Base-by-base conservation (phyloP, 2,113 vertebrate genomes). In the Gallinago undulata region DNA sequence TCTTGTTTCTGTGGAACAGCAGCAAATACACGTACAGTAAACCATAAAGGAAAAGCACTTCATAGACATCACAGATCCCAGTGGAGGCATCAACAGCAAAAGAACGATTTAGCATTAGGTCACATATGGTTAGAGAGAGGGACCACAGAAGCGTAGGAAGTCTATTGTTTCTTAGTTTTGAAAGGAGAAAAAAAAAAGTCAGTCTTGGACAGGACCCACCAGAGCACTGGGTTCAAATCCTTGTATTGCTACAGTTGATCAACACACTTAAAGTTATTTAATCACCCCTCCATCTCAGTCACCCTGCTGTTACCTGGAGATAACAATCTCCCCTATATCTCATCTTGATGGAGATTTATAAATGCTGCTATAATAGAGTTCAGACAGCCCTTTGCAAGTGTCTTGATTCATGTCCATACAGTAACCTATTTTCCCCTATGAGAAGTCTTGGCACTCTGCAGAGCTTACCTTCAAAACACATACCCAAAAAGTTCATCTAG, bases 1-100 rank as follows among this genome's bases (percentile, higher is more conserved):
- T 90, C 89, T 84, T 87, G 82, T 85, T 95, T 93, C 84, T 88
- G 74, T 2, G 39, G 51, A 96, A 62, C 24, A 69, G 77, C 77
- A 95, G 63, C 85, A 94, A 95, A 84, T 23, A 37, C 35, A 14
- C 56, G 48, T 77, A 74, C 67, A 33, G 59, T 51, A 64, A 92
- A 78, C 66, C 59, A 45, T 60, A 75, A 87, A 6, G 56, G 89
- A 96, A 96, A 82, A 87, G 75, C 69, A 73, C 48, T 37, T 86
- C 28, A 19, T 23, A 39, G 68, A 28, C 76, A 66, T 63, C 13
- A 2, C 67, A 84, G 57, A 78, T 64, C 18, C 55, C 62, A 79
- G n/a, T 14, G 27, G 39, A 87, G 41, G 51, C 14, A 84, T 17
- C 11, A 59, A 82, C 73, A 94, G 55, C 67, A 86, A n/a, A 79